Evolutionary conservation across 1,140 invertebrate species (phyloP).

Genomic region (Neomicropteryx cornuta): DNA sequence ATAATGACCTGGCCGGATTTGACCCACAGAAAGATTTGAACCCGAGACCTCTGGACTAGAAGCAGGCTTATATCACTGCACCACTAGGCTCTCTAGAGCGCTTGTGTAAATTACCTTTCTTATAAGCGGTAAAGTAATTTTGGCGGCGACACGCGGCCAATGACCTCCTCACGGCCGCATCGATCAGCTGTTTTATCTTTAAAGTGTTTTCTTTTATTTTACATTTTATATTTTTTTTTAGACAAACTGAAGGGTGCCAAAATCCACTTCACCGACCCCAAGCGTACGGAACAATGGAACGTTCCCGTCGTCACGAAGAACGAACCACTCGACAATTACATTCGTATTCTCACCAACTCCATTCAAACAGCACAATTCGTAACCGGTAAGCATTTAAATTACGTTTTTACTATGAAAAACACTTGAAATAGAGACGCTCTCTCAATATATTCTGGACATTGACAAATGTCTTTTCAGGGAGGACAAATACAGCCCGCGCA

Average conservation of each 20-base stretch:
- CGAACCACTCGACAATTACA: slow-evolving; percentile 15
- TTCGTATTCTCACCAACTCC: slow-evolving; percentile 13
- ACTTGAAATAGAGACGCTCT: not conserved
- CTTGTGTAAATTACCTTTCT: slow-evolving; percentile 1
- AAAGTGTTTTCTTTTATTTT: not conserved
- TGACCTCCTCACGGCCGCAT: no score
- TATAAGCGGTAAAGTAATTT: not conserved
- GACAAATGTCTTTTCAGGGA: slow-evolving; percentile 15
- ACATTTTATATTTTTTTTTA: slow-evolving; percentile 15
- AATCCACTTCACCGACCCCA: slow-evolving; percentile 26
- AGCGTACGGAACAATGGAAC: slow-evolving; percentile 18
- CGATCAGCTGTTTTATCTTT: not conserved
- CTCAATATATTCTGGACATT: not conserved
- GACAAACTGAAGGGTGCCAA: slow-evolving; percentile 35
- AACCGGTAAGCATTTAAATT: slow-evolving; percentile 18
- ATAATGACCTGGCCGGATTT: no score
- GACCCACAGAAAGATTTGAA: no score
- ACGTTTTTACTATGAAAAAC: not conserved
- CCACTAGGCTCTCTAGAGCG: not conserved
- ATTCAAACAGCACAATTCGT: slow-evolving; percentile 17
- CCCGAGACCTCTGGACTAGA: no score
- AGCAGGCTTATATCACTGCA: no score
- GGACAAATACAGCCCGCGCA: slow-evolving; percentile 19
- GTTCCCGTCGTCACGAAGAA: slow-evolving; percentile 16
- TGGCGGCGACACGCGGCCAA: not conserved